These are phyloP conservation scores for Drosophila mercatorum DNA, from an alignment of 2,888 invertebrate species.

Conservation along the genomic window DNA sequence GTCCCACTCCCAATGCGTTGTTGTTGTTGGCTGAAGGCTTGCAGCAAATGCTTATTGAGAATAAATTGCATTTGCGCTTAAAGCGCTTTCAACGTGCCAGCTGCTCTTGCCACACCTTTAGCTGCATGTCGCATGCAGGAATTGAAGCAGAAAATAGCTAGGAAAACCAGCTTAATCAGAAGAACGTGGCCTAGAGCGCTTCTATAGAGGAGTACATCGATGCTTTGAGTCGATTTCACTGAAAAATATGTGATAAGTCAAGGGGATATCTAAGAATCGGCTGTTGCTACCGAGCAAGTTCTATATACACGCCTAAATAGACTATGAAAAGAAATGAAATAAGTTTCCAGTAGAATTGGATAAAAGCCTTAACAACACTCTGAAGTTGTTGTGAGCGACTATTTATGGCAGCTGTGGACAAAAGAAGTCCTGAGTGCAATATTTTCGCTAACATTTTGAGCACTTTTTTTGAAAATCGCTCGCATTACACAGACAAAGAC, in stretches of 20 bases:
- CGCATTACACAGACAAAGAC: too few relatives aligned
- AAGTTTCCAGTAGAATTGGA: too few relatives aligned
- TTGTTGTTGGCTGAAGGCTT: constrained; percentile 26
- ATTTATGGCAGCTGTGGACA: background rate
- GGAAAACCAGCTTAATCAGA: background rate
- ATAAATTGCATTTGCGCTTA: constrained; percentile 63
- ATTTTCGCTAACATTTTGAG: background rate
- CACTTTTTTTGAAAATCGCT: too few relatives aligned
- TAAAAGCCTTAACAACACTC: too few relatives aligned
- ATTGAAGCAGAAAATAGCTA: background rate
- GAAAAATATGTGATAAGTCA: background rate
- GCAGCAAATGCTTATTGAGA: constrained; percentile 47
- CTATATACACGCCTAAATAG: too few relatives aligned
- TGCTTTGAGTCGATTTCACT: background rate
- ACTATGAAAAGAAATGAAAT: too few relatives aligned
- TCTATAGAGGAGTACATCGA: background rate
- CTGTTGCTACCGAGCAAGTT: background rate
- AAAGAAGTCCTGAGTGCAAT: background rate
- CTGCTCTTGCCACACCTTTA: constrained; percentile 25
- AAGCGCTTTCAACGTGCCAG: constrained; percentile 42
- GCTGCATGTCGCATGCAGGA: background rate
- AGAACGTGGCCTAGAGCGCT: background rate
- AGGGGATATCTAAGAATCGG: background rate
- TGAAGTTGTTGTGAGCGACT: too few relatives aligned
- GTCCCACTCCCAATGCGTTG: constrained; percentile 9